Conservation (phyloP, 2,113 vertebrate genomes). For the Aegypius monachus region DNA sequence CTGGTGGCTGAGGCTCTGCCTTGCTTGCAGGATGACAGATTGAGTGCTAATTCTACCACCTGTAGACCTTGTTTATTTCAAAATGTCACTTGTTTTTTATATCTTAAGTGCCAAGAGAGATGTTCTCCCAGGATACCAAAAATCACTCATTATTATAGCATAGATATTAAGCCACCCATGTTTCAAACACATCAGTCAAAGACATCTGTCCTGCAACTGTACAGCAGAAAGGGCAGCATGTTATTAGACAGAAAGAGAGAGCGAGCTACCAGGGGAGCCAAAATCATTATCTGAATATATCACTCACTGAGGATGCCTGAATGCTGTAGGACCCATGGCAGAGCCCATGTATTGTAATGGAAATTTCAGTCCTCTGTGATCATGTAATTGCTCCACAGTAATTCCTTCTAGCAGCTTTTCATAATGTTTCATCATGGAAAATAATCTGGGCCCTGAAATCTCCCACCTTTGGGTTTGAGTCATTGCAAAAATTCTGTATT, state of each 20-base stretch:
- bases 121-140: constrained; percentile 25
- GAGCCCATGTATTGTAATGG: background rate
- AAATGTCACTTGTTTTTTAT: constrained; percentile 51
- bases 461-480: background rate
- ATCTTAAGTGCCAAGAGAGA: constrained; percentile 6
- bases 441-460: background rate
- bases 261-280: background rate
- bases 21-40: constrained; percentile 31
- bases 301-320: background rate
- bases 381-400: background rate
- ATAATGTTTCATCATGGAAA: background rate
- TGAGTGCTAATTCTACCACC: constrained; percentile 60
- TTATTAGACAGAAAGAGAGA: constrained; percentile 6
- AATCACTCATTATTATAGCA: constrained; percentile 29
- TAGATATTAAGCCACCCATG: constrained; percentile 14
- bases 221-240: background rate
- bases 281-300: constrained; percentile 26
- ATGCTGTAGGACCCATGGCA: background rate
- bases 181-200: constrained; percentile 46
- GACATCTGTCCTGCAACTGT: constrained; percentile 8
- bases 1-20: background rate
- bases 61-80: constrained; percentile 57
- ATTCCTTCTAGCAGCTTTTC: background rate
- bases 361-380: background rate
- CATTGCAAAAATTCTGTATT: background rate